Conservation (phyloP, 2,113 vertebrate genomes). For the Microtus richardsoni region DNA sequence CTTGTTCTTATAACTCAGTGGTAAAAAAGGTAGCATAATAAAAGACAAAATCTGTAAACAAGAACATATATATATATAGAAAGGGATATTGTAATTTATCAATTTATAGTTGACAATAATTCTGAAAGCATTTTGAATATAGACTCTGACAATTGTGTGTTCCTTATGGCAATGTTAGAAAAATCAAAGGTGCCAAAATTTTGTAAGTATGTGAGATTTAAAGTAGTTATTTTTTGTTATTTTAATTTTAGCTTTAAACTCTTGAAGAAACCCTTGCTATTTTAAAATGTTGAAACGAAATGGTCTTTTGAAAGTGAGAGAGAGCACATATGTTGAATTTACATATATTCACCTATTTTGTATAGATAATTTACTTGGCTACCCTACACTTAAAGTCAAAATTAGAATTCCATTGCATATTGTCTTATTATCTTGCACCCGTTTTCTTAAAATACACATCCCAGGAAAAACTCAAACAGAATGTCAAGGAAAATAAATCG, state of each 20-base stretch:
- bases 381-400: not conserved
- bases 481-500: not conserved
- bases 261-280: not conserved
- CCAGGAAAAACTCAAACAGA: not conserved
- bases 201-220: not conserved
- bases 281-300: conserved; percentile 16
- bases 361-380: not conserved
- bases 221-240: not conserved
- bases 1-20: not conserved
- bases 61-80: not conserved
- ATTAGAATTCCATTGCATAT: not conserved
- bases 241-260: not conserved
- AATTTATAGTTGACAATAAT: not conserved
- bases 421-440: not conserved
- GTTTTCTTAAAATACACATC: not conserved
- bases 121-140: not conserved
- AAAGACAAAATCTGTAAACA: not conserved
- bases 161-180: not conserved
- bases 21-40: not conserved
- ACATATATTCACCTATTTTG: conserved; percentile 10
- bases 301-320: not conserved
- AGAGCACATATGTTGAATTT: not conserved
- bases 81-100: not conserved
- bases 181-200: not conserved
- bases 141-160: not conserved